phyloP scores from a whole-genome alignment of 2,113 vertebrate species.

The Polypterus bichir region DNA sequence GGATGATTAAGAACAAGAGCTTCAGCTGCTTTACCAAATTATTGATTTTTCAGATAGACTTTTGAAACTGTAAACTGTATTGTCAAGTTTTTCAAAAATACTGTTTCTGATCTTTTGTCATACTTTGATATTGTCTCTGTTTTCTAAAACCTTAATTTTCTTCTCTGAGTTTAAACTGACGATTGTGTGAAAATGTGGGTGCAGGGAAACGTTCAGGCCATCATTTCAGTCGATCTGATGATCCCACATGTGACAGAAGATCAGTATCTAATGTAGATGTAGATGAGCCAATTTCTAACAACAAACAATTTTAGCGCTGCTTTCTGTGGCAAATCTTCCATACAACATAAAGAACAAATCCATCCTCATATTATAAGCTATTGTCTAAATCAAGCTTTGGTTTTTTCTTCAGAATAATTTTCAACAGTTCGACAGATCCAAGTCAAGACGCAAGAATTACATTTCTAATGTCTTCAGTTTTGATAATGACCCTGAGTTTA shows the following conservation, averaged over 20 bases:
- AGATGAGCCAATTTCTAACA: background rate
- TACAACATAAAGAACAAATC: background rate
- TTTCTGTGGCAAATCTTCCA: background rate
- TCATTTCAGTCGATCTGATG: background rate
- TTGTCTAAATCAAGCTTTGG: too few species aligned
- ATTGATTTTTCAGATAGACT: background rate
- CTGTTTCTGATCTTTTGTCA: background rate
- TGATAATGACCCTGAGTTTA: too few species aligned
- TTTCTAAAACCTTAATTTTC: background rate
- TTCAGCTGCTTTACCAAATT: conserved; percentile 1
- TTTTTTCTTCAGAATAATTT: too few species aligned
- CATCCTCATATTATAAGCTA: background rate
- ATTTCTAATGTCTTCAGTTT: too few species aligned
- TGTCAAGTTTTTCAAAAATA: background rate
- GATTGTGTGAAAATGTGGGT: background rate
- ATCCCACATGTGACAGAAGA: background rate
- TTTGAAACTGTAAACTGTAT: background rate
- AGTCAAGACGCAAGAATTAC: too few species aligned
- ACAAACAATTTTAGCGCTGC: background rate
- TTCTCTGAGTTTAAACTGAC: background rate
- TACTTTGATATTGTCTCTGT: background rate
- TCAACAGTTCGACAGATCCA: too few species aligned
- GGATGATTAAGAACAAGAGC: background rate
- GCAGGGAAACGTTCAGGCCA: background rate
- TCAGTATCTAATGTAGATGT: background rate